These are phyloP conservation scores for Gymnogyps californianus DNA, from an alignment of 2,113 vertebrate species.

Conservation along the genomic window DNA sequence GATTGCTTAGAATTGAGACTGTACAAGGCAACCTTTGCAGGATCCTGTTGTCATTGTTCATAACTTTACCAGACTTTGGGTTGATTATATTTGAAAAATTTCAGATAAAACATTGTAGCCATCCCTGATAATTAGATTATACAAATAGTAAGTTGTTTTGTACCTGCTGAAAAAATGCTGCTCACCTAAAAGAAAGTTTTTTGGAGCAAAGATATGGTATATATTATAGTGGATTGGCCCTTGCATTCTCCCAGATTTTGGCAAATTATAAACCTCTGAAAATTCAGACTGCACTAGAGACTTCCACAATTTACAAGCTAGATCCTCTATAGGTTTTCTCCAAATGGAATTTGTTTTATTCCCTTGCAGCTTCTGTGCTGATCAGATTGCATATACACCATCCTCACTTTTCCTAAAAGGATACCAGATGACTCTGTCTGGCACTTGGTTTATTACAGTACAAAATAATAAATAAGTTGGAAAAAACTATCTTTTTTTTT, in stretches of 20 bases:
- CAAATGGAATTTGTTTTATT: not conserved
- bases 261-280: not conserved
- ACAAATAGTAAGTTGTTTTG: not conserved
- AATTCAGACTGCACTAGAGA: not conserved
- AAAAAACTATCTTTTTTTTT: not conserved
- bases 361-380: not conserved
- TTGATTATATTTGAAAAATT: not conserved
- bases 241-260: not conserved
- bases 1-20: not conserved
- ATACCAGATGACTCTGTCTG: not conserved
- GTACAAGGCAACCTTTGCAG: not conserved
- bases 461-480: not conserved
- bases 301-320: not conserved
- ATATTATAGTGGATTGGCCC: not conserved
- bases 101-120: not conserved
- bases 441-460: not conserved
- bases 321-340: not conserved
- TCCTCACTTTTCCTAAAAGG: not conserved
- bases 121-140: not conserved
- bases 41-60: not conserved
- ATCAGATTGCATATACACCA: not conserved
- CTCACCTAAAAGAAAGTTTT: not conserved
- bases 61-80: not conserved
- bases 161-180: not conserved
- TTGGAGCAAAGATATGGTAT: not conserved